Base-by-base conservation (phyloP, 2,888 invertebrate genomes). In the Bellardia bayeri region DNA sequence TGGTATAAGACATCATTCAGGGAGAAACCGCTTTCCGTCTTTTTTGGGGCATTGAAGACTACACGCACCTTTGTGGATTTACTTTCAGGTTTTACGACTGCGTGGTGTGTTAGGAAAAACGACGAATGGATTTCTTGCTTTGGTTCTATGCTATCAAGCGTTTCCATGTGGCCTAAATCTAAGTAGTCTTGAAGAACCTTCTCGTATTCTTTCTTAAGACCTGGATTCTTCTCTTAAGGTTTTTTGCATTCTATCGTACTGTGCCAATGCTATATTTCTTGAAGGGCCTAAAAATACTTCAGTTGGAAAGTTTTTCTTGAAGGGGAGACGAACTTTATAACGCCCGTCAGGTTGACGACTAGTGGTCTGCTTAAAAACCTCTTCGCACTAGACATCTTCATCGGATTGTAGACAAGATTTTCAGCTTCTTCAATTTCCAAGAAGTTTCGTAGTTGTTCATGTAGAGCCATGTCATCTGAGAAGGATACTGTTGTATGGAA, bases 1-100 rank as follows among this genome's bases (percentile, higher is more conserved):
- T 51, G 51, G 51, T 51, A 51, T 13, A 51, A 13, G 13, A 51
- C 14, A 51, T 51, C 51, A 51, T 3, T 71, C 64, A 0, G 88
- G 86, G 82, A 87, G 3, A 45, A 30, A 1, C 89, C 85, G 6
- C 82, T 86, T 5, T 58, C 51, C 7, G 87, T 75, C n/a, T 6
- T 75, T 80, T 51, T 51, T n/a, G n/a, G n/a, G 14, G 51, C 51
- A n/a, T 51, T n/a, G n/a, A n/a, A n/a, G n/a, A 51, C 51, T 4
- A n/a, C 51, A 13, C 51, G 51, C 11, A 51, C 14, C 51, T 51
- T 51, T 2, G 51, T 51, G 51, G 51, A 30, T 58, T 58, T 30
- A 23, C 30, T 58, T 23, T 58, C 56, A 3, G 56, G 56, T 13
- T 30, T 23, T 3, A n/a, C 30, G 30, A 58, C 56, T 30, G 56